Base-by-base conservation (phyloP, 2,888 invertebrate genomes). In the Eubasilissa splendida region DNA sequence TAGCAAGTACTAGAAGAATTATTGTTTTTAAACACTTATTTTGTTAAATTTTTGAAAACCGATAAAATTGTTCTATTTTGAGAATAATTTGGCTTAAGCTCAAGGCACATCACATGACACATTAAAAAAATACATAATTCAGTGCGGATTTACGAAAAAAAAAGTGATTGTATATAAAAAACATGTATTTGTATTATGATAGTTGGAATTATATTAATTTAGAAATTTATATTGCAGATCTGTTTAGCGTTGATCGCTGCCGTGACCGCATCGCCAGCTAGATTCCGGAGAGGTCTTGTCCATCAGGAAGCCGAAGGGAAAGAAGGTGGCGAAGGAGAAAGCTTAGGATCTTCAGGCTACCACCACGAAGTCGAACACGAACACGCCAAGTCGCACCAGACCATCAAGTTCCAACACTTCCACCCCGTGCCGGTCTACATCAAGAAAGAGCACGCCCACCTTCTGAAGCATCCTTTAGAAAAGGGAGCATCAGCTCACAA, bases 341-440 rank as follows among this genome's bases (percentile, higher is more conserved):
- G 42, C 42, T 42, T 42, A 7, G 89, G 90, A 31, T 90, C 90
- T 80, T 88, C 90, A 5, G 92, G 92, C 81, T 89, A 88, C 81
- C 90, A 92, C 85, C 92, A 92, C 84, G 92, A 92, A 81, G 91
- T 92, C 83, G 91, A 93, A 84, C 92, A 93, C 84, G 92, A 93
- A 84, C 93, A 93, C 85, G 93, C 93, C 53, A 93, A 93, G 84
- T 93, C 93, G 63, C 94, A 94, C 85, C 94, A 94, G 87, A 93
- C 92, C 80, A 92, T 94, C 84, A 93, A 93, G 85, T 92, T 94
- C 84, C 93, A 93, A 86, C 94, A 94, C 86, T 94, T 92, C 88
- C 94, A 94, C 85, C 91, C 94, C 0, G 93, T 94, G 1, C 94
- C 94, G 1, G 93, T 93, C 0, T 93, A 93, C 87, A 90, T 93